Conservation (phyloP, 2,888 invertebrate genomes). For the Limenitis camilla region DNA sequence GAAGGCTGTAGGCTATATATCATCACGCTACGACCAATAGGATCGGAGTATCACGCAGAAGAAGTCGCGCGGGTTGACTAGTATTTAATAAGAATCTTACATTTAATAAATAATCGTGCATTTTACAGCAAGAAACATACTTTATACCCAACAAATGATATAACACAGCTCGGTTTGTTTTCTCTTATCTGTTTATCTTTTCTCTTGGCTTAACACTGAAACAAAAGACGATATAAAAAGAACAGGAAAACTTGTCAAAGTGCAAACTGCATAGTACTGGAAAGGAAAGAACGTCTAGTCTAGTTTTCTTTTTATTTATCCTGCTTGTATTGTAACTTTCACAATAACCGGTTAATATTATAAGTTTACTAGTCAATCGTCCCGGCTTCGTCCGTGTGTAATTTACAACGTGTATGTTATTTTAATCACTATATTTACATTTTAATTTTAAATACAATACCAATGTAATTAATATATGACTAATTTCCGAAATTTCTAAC, state of each 20-base stretch:
- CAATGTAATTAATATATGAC: no score
- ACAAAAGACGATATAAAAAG: conserved; percentile 31
- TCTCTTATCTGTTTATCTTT: conserved; percentile 15
- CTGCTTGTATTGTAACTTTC: conserved; percentile 20
- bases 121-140: neutral
- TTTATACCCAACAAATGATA: conserved; percentile 1
- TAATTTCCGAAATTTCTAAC: no score
- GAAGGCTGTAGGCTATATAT: no score
- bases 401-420: no score
- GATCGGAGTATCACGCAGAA: no score
- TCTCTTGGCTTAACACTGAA: conserved; percentile 20
- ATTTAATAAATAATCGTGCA: neutral
- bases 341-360: conserved; percentile 15
- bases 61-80: no score
- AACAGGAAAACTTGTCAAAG: conserved; percentile 31
- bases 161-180: conserved; percentile 6
- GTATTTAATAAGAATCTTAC: neutral
- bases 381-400: neutral
- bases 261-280: conserved; percentile 38
- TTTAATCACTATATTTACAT: no score
- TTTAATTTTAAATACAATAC: no score
- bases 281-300: conserved; percentile 34
- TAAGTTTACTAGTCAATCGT: neutral
- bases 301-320: conserved; percentile 37
- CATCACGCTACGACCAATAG: no score